Conservation (phyloP, 2,797 vertebrate genomes). For the Falco novaeseelandiae region DNA sequence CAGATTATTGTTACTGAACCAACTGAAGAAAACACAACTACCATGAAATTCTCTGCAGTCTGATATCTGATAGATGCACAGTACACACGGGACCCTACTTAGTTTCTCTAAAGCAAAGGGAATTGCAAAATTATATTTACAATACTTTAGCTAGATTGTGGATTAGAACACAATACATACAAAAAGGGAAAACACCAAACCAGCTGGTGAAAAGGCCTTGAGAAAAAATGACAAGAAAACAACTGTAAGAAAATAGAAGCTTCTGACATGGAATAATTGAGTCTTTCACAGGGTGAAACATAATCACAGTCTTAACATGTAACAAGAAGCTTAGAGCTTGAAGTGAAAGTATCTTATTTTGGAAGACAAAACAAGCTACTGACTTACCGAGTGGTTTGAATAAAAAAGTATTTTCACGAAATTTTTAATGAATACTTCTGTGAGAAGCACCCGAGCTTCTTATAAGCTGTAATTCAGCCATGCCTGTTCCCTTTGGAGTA, state of each 20-base stretch:
- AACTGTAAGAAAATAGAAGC: not conserved
- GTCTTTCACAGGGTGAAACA: not conserved
- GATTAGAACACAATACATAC: not conserved
- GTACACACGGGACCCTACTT: not conserved
- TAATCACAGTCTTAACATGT: not conserved
- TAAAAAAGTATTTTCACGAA: not conserved
- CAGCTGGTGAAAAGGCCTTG: not conserved
- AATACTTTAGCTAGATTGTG: not conserved
- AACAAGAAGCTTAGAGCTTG: not conserved
- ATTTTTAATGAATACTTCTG: not conserved
- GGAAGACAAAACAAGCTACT: not conserved
- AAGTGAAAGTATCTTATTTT: not conserved
- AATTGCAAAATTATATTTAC: not conserved
- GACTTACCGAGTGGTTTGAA: not conserved
- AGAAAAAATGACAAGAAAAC: not conserved
- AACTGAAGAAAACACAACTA: not conserved
- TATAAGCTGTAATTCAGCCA: not conserved
- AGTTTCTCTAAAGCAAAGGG: not conserved
- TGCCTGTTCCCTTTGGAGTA: not conserved
- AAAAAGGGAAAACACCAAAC: not conserved
- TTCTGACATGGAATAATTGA: not conserved
- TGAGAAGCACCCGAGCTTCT: not conserved
- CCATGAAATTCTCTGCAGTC: not conserved
- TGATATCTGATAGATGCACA: not conserved
- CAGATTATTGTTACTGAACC: not conserved